Conservation (phyloP, 2,888 invertebrate species). For the Adelognathus sp. region DNA sequence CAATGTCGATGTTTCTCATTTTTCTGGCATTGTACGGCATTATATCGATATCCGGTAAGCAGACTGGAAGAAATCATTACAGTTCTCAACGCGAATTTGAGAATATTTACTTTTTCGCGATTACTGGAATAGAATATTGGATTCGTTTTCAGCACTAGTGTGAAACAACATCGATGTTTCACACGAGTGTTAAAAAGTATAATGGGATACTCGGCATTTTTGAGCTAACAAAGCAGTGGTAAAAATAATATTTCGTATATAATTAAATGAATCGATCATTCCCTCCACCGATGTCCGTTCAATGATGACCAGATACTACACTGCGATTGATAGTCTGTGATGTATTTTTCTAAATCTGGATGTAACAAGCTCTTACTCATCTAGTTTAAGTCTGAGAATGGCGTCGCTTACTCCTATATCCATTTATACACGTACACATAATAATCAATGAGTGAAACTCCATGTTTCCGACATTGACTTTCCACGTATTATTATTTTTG, state of each 20-base stretch:
- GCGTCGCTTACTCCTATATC: not conserved
- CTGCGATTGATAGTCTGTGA: constrained; percentile 62
- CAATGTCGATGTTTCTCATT: not conserved
- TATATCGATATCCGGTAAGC: not conserved
- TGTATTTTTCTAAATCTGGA: constrained; percentile 51
- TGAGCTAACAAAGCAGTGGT: not conserved
- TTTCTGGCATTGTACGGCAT: constrained; percentile 1
- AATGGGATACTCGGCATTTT: too few species aligned
- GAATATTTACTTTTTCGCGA: too few species aligned
- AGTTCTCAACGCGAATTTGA: too few species aligned
- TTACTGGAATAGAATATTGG: too few species aligned
- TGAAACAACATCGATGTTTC: too few species aligned
- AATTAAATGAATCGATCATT: not conserved
- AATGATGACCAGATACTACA: constrained; percentile 74
- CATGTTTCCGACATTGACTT: not conserved
- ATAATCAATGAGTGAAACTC: not conserved
- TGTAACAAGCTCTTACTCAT: constrained; percentile 70
- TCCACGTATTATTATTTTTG: not conserved
- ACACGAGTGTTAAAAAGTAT: too few species aligned
- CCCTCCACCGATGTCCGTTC: constrained; percentile 45
- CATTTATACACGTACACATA: too few species aligned
- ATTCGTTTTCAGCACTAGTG: too few species aligned
- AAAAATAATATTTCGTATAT: not conserved
- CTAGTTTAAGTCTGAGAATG: constrained; percentile 79
- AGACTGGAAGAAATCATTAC: too few species aligned